phyloP scores from a whole-genome alignment of 2,888 invertebrate genomes.

The Phlogophora meticulosa region DNA sequence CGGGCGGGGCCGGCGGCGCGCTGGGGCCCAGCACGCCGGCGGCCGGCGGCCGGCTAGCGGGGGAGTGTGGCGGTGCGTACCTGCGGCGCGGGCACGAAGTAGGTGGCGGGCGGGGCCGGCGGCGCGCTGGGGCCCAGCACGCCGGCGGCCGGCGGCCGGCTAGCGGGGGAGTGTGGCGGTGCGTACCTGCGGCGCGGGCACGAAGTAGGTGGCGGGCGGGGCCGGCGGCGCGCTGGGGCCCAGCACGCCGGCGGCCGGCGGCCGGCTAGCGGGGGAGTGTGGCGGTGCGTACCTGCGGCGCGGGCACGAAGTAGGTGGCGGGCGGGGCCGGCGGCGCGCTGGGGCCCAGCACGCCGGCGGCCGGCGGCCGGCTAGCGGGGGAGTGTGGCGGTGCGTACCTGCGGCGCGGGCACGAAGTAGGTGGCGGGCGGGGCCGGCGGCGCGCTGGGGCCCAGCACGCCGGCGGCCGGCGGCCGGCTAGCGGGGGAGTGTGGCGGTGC shows the following conservation, averaged over 20 bases:
- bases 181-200: conserved; percentile 54
- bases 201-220: conserved; percentile 68
- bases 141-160: no score
- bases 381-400: conserved; percentile 72
- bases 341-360: conserved; percentile 69
- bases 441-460: no score
- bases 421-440: not conserved
- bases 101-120: conserved; percentile 35
- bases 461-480: no score
- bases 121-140: no score
- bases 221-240: conserved; percentile 79
- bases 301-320: no score
- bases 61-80: no score
- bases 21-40: no score
- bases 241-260: conserved; percentile 2
- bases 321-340: conserved; percentile 14
- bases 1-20: no score
- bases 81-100: conserved; percentile 68
- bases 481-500: not conserved
- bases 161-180: no score
- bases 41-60: no score
- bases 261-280: conserved; percentile 53
- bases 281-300: conserved; percentile 78
- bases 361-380: conserved; percentile 72
- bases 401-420: conserved; percentile 71